Evolutionary conservation across 2,888 invertebrate genomes (phyloP).

Genomic region (Stenichneumon culpator): DNA sequence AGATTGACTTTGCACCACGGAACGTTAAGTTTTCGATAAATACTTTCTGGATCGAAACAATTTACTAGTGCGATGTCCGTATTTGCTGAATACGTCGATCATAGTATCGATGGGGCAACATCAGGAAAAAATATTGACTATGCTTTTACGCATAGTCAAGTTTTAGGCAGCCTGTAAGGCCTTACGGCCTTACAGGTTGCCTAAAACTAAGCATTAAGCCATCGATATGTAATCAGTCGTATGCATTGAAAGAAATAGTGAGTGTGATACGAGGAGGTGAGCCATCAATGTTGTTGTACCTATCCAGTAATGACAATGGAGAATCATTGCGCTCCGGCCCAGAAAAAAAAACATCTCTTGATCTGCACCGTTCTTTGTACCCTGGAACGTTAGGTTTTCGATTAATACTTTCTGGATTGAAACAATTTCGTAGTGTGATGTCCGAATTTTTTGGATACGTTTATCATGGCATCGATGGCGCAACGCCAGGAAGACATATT

Average conservation of each 20-base stretch:
- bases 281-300: not conserved
- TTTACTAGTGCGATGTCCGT: not conserved
- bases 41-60: not conserved
- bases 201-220: no score
- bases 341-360: conserved; percentile 24
- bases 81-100: not conserved
- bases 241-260: not conserved
- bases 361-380: not conserved
- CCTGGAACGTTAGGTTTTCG: not conserved
- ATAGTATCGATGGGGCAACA: not conserved
- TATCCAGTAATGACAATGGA: conserved; percentile 1
- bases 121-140: not conserved
- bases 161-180: not conserved
- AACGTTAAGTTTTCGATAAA: not conserved
- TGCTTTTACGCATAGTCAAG: not conserved
- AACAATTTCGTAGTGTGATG: not conserved
- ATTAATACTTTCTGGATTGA: not conserved
- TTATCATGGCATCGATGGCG: no score
- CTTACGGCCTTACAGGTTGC: no score
- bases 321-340: not conserved
- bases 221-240: not conserved
- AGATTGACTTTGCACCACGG: not conserved
- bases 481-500: no score
- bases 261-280: not conserved
- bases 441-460: no score